Conservation (phyloP, 2,113 vertebrate genomes). For the Odobenus rosmarus region DNA sequence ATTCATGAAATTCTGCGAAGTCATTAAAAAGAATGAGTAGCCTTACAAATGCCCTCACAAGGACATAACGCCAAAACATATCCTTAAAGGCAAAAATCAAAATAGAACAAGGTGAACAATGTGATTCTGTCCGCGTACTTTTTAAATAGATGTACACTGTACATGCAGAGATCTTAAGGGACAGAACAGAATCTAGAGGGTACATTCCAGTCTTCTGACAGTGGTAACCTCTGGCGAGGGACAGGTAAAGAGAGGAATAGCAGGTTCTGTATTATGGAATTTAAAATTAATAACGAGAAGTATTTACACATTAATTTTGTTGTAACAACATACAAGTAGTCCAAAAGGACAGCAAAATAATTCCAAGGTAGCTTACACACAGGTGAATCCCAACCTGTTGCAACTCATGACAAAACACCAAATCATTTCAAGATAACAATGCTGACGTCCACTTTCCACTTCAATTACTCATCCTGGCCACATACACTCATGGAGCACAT, state of each 20-base stretch:
- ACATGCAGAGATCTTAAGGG: background rate
- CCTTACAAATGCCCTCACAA: background rate
- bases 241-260: background rate
- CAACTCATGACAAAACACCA: background rate
- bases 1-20: background rate
- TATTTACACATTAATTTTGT: background rate
- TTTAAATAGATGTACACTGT: background rate
- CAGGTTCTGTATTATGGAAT: background rate
- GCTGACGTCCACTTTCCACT: rapidly evolving
- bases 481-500: rapidly evolving
- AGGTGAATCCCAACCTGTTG: background rate
- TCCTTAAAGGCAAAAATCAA: background rate
- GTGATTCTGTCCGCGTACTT: background rate
- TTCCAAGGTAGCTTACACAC: background rate
- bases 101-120: background rate
- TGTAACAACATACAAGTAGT: background rate
- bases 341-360: background rate
- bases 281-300: background rate
- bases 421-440: background rate
- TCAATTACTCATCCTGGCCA: too few species aligned
- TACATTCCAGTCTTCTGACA: background rate
- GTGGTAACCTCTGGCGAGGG: background rate
- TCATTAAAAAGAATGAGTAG: background rate
- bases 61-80: background rate
- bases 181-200: background rate